A percentile compares a stretch with the other conserved stretches of the same genome.
phyloP scores from a whole-genome alignment of 2,797 vertebrate genomes.

The Parotocinclus haroldoi region DNA sequence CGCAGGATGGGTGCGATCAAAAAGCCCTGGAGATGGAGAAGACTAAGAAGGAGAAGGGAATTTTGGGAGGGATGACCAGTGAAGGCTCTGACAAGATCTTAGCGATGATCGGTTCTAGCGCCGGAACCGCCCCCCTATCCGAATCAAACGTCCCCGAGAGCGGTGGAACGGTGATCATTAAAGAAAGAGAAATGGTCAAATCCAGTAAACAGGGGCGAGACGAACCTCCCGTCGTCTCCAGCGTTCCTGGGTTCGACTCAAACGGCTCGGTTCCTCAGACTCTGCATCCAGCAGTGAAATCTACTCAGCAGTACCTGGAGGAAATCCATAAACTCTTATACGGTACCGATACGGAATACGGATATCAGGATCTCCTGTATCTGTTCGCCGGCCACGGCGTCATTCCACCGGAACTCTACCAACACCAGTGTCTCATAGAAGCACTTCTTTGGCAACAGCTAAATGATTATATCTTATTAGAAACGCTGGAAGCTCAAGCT shows the following conservation, averaged over 20 bases:
- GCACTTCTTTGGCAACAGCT: conserved; percentile 76
- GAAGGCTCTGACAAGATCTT: conserved; percentile 65
- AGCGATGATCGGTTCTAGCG: conserved; percentile 49
- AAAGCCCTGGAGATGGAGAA: no score
- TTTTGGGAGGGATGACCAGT: conserved; percentile 78
- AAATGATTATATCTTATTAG: conserved; percentile 72
- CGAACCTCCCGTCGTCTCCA: conserved; percentile 17
- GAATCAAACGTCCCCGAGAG: conserved; percentile 53
- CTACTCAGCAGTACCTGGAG: conserved; percentile 67
- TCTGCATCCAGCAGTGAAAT: conserved; percentile 55
- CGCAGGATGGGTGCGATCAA: conserved; percentile 59
- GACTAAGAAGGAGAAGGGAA: conserved; percentile 61
- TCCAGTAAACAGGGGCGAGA: no score
- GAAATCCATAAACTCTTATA: conserved; percentile 73
- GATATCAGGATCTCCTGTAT: conserved; percentile 73
- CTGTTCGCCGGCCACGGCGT: conserved; percentile 73
- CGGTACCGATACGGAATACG: conserved; percentile 69
- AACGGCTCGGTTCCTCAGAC: conserved; percentile 21
- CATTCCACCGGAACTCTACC: conserved; percentile 71
- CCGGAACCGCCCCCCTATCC: conserved; percentile 56
- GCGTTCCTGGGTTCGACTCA: conserved; percentile 33
- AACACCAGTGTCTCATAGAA: conserved; percentile 76
- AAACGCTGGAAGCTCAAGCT: conserved; percentile 61
- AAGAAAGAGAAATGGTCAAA: conserved; percentile 60
- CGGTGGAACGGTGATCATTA: conserved; percentile 32